Percentiles rank a stretch among this genome's conserved stretches.
phyloP scores from a whole-genome alignment of 2,888 invertebrate genomes.

The Apamea epomidion region DNA sequence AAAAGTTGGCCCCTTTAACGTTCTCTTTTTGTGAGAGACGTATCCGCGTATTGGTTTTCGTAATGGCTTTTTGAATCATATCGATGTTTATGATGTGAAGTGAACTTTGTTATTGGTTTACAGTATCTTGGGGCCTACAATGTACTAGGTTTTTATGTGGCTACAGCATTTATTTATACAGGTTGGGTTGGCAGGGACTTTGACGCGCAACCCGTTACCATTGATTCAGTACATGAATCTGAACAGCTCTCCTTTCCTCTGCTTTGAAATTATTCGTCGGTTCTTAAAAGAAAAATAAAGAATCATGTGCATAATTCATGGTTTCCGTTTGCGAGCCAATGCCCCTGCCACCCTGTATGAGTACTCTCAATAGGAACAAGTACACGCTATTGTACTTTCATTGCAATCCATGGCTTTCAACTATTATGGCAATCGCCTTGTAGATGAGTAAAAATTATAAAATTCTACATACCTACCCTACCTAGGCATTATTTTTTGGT shows the following conservation, averaged over 20 bases:
- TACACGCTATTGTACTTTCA: neutral
- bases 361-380: neutral
- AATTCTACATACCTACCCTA: neutral
- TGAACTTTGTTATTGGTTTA: conserved; percentile 53
- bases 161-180: neutral
- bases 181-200: neutral
- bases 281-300: neutral
- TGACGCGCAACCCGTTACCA: neutral
- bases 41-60: conserved; percentile 53
- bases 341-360: neutral
- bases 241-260: too few relatives aligned
- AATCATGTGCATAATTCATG: neutral
- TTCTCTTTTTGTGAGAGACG: conserved; percentile 37
- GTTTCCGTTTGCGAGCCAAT: neutral
- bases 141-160: neutral
- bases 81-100: conserved; percentile 50
- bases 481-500: neutral
- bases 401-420: neutral
- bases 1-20: conserved; percentile 51
- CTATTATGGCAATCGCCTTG: neutral
- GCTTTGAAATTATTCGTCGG: neutral
- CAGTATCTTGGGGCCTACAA: conserved; percentile 4
- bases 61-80: conserved; percentile 59
- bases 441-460: neutral
- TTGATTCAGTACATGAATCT: too few relatives aligned